A percentile compares a stretch with the other conserved stretches of the same genome.
Conservation (phyloP, 2,888 invertebrate genomes). For the Trypoxylon attenuatum region DNA sequence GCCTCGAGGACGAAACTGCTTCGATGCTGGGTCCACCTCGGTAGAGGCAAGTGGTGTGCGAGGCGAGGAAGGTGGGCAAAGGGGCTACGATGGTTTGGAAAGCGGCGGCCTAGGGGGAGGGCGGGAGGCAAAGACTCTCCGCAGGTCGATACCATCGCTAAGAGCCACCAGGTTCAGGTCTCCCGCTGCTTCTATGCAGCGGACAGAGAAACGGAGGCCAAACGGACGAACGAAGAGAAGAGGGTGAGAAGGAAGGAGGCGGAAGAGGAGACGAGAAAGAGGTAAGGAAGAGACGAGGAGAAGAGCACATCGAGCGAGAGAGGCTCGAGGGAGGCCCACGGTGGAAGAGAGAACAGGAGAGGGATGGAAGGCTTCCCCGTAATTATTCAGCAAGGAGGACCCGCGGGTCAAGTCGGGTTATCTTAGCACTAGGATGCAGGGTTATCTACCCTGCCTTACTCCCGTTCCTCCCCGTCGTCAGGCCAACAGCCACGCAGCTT, state of each 20-base stretch:
- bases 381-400: constrained; percentile 72
- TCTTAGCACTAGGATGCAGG: constrained; percentile 69
- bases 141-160: constrained; percentile 71
- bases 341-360: constrained; percentile 28
- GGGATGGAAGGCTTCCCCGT: constrained; percentile 66
- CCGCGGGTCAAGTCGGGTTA: constrained; percentile 60
- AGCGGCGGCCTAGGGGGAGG: constrained; percentile 55
- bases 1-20: too few species aligned
- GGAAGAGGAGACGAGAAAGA: constrained; percentile 33
- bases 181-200: constrained; percentile 62
- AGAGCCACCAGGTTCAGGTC: constrained; percentile 71
- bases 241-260: constrained; percentile 10
- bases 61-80: constrained; percentile 56
- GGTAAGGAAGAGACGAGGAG: constrained; percentile 27
- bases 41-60: constrained; percentile 1
- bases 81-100: constrained; percentile 58
- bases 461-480: constrained; percentile 53
- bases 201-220: constrained; percentile 21
- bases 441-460: constrained; percentile 71
- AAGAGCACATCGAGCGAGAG: constrained; percentile 23
- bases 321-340: constrained; percentile 11
- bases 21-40: too few species aligned
- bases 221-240: constrained; percentile 15
- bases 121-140: constrained; percentile 65
- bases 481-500: constrained; percentile 25